Percentiles rank a stretch among this genome's conserved stretches.
Evolutionary conservation across 2,797 vertebrate species (phyloP).

Genomic region (Tadarida brasiliensis): DNA sequence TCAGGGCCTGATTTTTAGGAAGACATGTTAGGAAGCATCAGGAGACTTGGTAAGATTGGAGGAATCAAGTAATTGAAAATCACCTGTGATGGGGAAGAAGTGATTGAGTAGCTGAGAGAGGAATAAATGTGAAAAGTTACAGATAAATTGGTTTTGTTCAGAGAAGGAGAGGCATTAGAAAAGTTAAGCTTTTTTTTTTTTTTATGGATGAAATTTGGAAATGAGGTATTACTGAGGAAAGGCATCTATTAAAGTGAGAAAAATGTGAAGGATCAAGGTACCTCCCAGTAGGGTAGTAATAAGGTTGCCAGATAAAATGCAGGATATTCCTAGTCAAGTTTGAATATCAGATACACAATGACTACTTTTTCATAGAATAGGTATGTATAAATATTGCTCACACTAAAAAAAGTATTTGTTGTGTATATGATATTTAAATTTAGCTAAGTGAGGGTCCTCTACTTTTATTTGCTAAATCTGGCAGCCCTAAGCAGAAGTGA

Average conservation of each 20-base stretch:
- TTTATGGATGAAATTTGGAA: slow-evolving; percentile 24
- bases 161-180: background rate
- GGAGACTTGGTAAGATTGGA: background rate
- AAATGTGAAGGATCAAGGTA: background rate
- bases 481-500: background rate
- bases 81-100: background rate
- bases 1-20: background rate
- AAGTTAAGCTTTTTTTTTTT: background rate
- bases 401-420: slow-evolving; percentile 6
- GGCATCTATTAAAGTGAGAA: slow-evolving; percentile 25
- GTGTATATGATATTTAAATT: background rate
- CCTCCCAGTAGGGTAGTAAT: background rate
- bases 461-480: slow-evolving; percentile 39
- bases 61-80: background rate
- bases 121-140: background rate
- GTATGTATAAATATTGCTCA: background rate
- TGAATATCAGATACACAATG: background rate
- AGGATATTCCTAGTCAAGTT: background rate
- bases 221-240: slow-evolving; percentile 10
- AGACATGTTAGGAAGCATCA: background rate
- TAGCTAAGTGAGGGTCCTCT: background rate
- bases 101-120: background rate
- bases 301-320: background rate
- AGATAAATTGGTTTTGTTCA: slow-evolving; percentile 20
- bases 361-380: slow-evolving; percentile 14